phyloP scores from a whole-genome alignment of 2,113 vertebrate genomes.

The Dasypus novemcinctus region DNA sequence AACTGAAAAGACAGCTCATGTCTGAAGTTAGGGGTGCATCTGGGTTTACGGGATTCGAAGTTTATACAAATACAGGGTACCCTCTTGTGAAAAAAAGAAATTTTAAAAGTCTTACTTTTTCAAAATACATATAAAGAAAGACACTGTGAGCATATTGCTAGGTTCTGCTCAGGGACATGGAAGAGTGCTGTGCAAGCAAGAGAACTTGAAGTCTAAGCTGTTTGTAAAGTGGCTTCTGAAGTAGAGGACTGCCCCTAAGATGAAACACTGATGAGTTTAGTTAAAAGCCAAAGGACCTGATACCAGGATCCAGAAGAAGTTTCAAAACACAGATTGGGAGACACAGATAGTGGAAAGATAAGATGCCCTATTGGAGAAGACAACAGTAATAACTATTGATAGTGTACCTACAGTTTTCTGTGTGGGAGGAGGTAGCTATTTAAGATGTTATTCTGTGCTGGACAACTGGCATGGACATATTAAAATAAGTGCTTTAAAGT shows the following conservation, averaged over 20 bases:
- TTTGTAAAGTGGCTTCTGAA: not conserved
- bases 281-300: not conserved
- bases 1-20: not conserved
- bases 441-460: not conserved
- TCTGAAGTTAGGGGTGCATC: not conserved
- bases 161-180: not conserved
- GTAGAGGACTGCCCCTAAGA: not conserved
- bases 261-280: not conserved
- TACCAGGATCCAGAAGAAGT: not conserved
- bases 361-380: not conserved
- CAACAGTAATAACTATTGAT: not conserved
- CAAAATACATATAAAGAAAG: not conserved
- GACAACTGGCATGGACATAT: not conserved
- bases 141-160: not conserved
- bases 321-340: not conserved
- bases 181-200: not conserved
- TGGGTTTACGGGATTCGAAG: not conserved
- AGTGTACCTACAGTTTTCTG: not conserved
- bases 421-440: not conserved
- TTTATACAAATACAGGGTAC: not conserved
- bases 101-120: not conserved
- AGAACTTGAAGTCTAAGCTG: not conserved
- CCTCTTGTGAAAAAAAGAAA: not conserved
- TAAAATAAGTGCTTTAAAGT: slow-evolving; percentile 11
- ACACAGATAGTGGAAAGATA: not conserved